A percentile compares a stretch with the other conserved stretches of the same genome.
phyloP scores from a whole-genome alignment of 1,140 invertebrate genomes.

The Drosophila teissieri region DNA sequence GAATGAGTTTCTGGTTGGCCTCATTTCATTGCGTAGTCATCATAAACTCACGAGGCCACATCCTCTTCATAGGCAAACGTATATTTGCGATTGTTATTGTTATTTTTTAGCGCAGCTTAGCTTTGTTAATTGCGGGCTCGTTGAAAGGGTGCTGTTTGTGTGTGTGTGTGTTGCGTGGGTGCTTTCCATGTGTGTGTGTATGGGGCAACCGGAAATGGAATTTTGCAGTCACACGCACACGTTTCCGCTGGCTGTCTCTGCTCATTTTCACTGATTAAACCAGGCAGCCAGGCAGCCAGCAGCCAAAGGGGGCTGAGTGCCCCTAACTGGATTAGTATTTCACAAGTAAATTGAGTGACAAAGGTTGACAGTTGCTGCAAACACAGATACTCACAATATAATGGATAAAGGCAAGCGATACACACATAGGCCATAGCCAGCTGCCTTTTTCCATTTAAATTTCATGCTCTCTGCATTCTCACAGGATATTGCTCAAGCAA shows the following conservation, averaged over 20 bases:
- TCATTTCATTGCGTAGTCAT: constrained; percentile 65
- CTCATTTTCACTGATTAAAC: constrained; percentile 77
- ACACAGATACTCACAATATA: constrained; percentile 23
- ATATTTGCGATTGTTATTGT: constrained; percentile 60
- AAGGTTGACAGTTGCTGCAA: constrained; percentile 76
- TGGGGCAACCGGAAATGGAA: constrained; percentile 72
- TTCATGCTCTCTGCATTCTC: constrained; percentile 57
- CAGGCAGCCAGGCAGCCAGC: constrained; percentile 36
- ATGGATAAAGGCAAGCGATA: constrained; percentile 12
- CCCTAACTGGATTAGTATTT: constrained; percentile 79
- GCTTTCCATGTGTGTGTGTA: background rate
- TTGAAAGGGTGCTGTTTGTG: background rate
- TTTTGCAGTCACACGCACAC: constrained; percentile 70
- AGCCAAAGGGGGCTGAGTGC: constrained; percentile 26
- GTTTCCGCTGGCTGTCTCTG: constrained; percentile 69
- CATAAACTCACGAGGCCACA: constrained; percentile 60
- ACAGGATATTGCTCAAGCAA: constrained; percentile 56
- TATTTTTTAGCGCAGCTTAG: constrained; percentile 50
- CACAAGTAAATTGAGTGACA: constrained; percentile 78
- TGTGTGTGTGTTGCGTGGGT: background rate
- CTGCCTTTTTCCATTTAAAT: constrained; percentile 59
- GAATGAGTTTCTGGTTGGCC: constrained; percentile 67
- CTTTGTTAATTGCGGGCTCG: constrained; percentile 44
- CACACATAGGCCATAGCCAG: constrained; percentile 8
- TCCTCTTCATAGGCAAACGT: constrained; percentile 18